phyloP scores from a whole-genome alignment of 64 coral and sea anemone species.

The Exaiptasia diaphana region DNA sequence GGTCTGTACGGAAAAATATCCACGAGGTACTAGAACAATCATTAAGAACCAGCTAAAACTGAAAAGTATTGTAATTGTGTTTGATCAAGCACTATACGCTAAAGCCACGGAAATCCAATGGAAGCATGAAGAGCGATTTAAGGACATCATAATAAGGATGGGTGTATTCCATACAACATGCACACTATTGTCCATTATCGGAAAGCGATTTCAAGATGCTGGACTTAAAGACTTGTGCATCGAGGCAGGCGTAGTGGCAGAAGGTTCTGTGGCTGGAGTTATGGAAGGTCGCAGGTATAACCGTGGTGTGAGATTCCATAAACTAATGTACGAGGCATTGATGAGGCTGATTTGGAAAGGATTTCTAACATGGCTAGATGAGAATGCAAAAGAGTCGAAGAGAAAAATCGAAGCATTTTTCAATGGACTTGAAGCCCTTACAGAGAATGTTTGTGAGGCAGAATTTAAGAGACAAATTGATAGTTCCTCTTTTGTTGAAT shows the following conservation, averaged over 20 bases:
- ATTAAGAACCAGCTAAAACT: too few species aligned
- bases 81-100: conserved; percentile 26
- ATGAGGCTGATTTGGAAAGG: neutral
- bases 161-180: conserved; percentile 28
- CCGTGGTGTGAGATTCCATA: conserved; percentile 3
- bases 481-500: conserved; percentile 15
- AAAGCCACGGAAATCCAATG: conserved; percentile 2
- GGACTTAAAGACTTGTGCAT: conserved; percentile 18
- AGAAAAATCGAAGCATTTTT: neutral
- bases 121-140: conserved; percentile 13
- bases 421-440: neutral
- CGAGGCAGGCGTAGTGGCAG: conserved; percentile 19
- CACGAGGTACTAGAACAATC: too few species aligned
- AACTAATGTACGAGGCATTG: conserved; percentile 43
- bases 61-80: too few species aligned
- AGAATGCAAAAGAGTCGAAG: conserved; percentile 15
- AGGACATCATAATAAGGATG: conserved; percentile 5
- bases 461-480: neutral
- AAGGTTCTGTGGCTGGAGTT: conserved; percentile 38
- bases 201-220: conserved; percentile 35
- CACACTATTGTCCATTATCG: conserved; percentile 7
- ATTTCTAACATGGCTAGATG: conserved; percentile 3
- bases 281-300: conserved; percentile 35
- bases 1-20: too few species aligned
- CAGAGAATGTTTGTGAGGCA: neutral